Conservation (phyloP, 2,113 vertebrate genomes). For the Meleagris gallopavo region DNA sequence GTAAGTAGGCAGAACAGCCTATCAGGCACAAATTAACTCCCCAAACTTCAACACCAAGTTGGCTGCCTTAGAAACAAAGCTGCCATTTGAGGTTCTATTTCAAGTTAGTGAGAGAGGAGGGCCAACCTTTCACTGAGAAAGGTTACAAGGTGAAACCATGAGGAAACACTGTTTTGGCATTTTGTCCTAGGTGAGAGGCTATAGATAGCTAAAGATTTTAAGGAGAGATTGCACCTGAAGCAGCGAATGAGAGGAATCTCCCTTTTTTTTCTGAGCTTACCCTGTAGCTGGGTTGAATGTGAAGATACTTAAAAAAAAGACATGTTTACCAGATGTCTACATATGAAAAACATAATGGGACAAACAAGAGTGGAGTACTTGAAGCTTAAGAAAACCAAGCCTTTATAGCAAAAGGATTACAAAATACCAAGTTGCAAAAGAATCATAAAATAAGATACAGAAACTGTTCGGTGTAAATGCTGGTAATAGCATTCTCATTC, state of each 20-base stretch:
- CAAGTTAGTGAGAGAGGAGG: neutral
- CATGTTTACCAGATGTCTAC: neutral
- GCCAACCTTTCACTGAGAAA: neutral
- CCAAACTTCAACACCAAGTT: neutral
- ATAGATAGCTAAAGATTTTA: neutral
- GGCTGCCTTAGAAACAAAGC: neutral
- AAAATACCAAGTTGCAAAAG: neutral
- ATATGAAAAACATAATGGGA: neutral
- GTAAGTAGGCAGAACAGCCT: neutral
- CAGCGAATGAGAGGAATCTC: neutral
- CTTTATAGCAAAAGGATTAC: neutral
- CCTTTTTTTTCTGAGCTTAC: neutral
- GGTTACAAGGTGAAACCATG: neutral
- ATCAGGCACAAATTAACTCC: neutral
- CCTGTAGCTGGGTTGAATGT: neutral
- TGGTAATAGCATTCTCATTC: neutral
- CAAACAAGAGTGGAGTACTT: neutral
- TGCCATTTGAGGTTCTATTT: neutral
- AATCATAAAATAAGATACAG: slow-evolving; percentile 13
- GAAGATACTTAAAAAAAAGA: neutral
- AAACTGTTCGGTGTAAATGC: neutral
- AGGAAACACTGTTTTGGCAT: neutral
- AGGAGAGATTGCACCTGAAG: neutral
- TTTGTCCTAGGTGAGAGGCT: neutral
- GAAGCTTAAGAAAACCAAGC: neutral